Evolutionary conservation across 2,797 vertebrate species (phyloP), one percentile per base, ranked within the genome.

Genomic region (Urosaurus nigricauda): DNA sequence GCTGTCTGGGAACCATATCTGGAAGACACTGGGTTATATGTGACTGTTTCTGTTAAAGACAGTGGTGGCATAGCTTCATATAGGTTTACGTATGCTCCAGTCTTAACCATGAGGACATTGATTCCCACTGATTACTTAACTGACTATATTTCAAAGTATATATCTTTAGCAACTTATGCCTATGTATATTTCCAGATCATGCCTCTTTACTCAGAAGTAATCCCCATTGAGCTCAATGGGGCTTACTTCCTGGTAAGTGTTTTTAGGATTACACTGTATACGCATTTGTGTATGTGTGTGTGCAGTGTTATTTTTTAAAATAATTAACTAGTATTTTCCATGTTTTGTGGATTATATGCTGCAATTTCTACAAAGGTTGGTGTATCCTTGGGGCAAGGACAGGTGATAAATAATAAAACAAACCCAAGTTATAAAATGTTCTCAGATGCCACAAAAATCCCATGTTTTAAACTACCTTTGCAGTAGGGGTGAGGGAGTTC

Each of bases 361-460:
- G 56, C 37, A 75, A 85, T 19, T 21, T 29, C 73, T 74, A 47
- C 58, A 74, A 75, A 83, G 58, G 43, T 40, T 21, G 80, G 43
- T 68, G 4, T 5, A n/a, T 40, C 21, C 32, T 74, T 74, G 68
- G 40, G 53, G 26, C 68, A 26, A 14, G 16, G 24, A 51, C 37
- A 32, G 71, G 56, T 77, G 63, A 24, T 65, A 82, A 86, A 68
- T 75, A 51, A 75, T 43, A 56, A 53, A 40, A 68, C 37, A 26
- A 40, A 82, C 24, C 58, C 19, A 63, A 32, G 3, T 13, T n/a
- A 56, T 79, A 77, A 83, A 82, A 82, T 68, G 21, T 86, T 82
- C 87, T 86, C 68, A 83, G 87, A 81, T 89, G 2, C 35, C 87
- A 81, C 43, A 81, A 82, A 21, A 90, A 56, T 84, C 51, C 89